A percentile compares a stretch with the other conserved stretches of the same genome.
phyloP scores from a whole-genome alignment of 2,797 vertebrate species.

The Phaenicophaeus curvirostris region DNA sequence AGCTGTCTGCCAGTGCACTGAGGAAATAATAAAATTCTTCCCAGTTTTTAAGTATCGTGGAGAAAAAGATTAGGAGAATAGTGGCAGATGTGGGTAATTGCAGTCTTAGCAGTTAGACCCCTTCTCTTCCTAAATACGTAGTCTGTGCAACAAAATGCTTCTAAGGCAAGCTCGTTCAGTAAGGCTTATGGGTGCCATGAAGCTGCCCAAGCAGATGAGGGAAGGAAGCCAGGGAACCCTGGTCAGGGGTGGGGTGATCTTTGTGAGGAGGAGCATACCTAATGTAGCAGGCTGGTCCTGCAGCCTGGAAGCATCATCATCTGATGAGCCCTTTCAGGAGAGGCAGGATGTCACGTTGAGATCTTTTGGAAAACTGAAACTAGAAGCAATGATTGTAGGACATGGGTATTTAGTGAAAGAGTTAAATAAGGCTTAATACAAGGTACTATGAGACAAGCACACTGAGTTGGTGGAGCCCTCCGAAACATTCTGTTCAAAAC shows the following conservation, averaged over 20 bases:
- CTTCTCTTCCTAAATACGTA: background rate
- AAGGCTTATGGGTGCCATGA: background rate
- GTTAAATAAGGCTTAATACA: background rate
- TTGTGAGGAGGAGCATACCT: background rate
- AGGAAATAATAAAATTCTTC: background rate
- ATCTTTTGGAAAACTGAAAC: background rate
- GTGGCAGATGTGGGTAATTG: background rate
- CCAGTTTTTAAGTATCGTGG: rapidly evolving
- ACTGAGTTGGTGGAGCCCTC: background rate
- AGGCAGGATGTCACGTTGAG: background rate
- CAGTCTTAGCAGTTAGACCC: background rate
- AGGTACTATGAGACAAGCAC: background rate
- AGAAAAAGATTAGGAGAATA: background rate
- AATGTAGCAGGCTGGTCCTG: background rate
- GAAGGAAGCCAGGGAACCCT: background rate
- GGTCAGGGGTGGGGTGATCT: background rate
- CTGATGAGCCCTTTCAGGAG: background rate
- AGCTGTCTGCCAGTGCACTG: background rate
- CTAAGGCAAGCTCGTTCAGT: background rate
- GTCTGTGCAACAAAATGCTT: background rate
- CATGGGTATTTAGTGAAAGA: background rate
- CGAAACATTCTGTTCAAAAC: background rate
- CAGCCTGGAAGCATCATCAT: background rate
- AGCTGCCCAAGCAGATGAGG: background rate
- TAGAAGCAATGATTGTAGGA: background rate